A percentile compares a stretch with the other conserved stretches of the same genome.
Evolutionary conservation across 2,888 invertebrate genomes (phyloP).

Genomic region (Himalopsyche anomala): DNA sequence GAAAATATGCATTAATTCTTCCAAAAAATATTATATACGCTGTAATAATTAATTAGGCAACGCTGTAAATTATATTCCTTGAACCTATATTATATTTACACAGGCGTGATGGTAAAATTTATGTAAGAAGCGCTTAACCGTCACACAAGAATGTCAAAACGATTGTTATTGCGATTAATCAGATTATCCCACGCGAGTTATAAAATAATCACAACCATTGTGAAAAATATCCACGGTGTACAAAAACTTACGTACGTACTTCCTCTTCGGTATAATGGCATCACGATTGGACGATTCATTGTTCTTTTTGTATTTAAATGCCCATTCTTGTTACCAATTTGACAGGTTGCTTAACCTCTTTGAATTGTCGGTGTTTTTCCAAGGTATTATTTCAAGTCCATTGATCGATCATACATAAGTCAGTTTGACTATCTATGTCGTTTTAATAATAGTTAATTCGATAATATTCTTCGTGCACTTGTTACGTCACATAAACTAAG

Average conservation of each 20-base stretch:
- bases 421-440: not conserved
- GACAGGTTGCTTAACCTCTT: slow-evolving; percentile 16
- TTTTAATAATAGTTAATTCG: no score
- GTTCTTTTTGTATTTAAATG: slow-evolving; percentile 13
- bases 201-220: not conserved
- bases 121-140: not conserved
- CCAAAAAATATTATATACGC: no score
- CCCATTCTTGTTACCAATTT: slow-evolving; percentile 15
- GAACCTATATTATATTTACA: not conserved
- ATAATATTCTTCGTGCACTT: no score
- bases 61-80: not conserved
- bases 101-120: not conserved
- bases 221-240: not conserved
- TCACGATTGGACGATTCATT: slow-evolving; percentile 29
- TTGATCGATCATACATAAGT: not conserved
- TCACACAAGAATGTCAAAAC: slow-evolving; percentile 16
- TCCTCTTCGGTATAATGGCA: not conserved
- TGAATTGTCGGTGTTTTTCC: slow-evolving; percentile 12
- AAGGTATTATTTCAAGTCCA: slow-evolving; percentile 8
- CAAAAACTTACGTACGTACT: slow-evolving; percentile 9
- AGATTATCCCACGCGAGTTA: slow-evolving; percentile 12
- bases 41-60: no score
- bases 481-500: no score
- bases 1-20: no score
- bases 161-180: slow-evolving; percentile 11